Percentiles rank a stretch among this genome's conserved stretches.
These are phyloP conservation scores for Cardiocondyla obscurior DNA, from an alignment of 1,140 invertebrate genomes.

Conservation along the genomic window DNA sequence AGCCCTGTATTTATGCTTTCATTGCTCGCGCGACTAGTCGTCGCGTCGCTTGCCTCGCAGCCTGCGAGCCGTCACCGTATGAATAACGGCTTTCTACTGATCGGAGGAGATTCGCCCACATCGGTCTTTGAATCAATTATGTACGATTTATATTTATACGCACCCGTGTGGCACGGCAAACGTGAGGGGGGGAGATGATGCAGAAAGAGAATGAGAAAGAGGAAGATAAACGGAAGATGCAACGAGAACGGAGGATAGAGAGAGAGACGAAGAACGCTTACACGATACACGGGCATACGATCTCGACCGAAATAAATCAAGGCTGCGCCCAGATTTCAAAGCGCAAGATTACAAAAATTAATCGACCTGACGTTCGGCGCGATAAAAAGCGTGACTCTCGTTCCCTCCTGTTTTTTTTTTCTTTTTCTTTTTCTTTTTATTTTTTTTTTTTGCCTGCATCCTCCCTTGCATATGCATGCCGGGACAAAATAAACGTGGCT, in stretches of 20 bases:
- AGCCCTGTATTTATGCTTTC: conserved; percentile 63
- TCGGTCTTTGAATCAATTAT: conserved; percentile 78
- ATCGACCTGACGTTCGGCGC: conserved; percentile 69
- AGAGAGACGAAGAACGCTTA: conserved; percentile 22
- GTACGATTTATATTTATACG: conserved; percentile 77
- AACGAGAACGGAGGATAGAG: neutral
- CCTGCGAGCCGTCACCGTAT: conserved; percentile 27
- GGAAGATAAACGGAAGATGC: neutral
- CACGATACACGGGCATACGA: conserved; percentile 65
- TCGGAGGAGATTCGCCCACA: conserved; percentile 76
- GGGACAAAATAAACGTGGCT: conserved; percentile 20
- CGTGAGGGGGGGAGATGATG: neutral
- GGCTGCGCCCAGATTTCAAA: conserved; percentile 74
- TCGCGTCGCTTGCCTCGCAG: conserved; percentile 40
- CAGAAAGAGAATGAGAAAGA: neutral
- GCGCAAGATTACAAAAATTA: conserved; percentile 74
- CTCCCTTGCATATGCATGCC: neutral
- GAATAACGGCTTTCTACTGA: conserved; percentile 72
- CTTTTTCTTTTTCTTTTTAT: too few species aligned
- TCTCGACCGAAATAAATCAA: conserved; percentile 74
- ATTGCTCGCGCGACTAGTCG: conserved; percentile 53
- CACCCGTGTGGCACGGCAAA: conserved; percentile 38
- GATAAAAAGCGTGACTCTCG: conserved; percentile 65
- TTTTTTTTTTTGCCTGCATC: too few species aligned
- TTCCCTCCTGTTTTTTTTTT: neutral